These are phyloP conservation scores for Spilosoma lubricipeda DNA, from an alignment of 2,888 invertebrate species.

Conservation along the genomic window DNA sequence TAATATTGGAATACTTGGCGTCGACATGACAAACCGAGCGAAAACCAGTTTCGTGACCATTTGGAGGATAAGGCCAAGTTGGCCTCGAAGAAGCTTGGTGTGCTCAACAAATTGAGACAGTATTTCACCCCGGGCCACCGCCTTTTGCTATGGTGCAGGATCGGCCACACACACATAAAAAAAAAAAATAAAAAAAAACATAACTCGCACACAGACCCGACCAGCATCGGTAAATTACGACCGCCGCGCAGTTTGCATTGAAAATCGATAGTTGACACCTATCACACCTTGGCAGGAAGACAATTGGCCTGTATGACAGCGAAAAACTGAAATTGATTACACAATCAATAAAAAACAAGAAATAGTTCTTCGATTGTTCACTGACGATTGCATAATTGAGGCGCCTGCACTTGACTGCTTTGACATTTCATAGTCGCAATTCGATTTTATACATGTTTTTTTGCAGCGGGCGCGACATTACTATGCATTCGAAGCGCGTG, in stretches of 20 bases:
- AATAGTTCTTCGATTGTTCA: slow-evolving; percentile 63
- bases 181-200: too few relatives aligned
- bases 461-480: slow-evolving; percentile 78
- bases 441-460: slow-evolving; percentile 78
- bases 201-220: slow-evolving; percentile 39
- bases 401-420: slow-evolving; percentile 75
- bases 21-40: too few relatives aligned
- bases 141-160: too few relatives aligned
- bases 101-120: too few relatives aligned
- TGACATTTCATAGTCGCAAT: slow-evolving; percentile 76
- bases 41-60: too few relatives aligned
- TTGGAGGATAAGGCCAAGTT: too few relatives aligned
- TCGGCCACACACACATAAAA: too few relatives aligned
- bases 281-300: slow-evolving; percentile 38
- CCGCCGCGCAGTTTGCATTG: slow-evolving; percentile 38
- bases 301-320: slow-evolving; percentile 45
- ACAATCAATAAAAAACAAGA: slow-evolving; percentile 59
- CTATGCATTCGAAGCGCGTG: slow-evolving; percentile 83
- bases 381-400: slow-evolving; percentile 73
- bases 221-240: slow-evolving; percentile 47
- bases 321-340: slow-evolving; percentile 64
- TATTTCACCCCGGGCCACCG: too few relatives aligned
- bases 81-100: too few relatives aligned
- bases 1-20: too few relatives aligned
- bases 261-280: slow-evolving; percentile 35